Evolutionary conservation across 1,140 invertebrate species (phyloP).

Genomic region (Dendroctonus valens): DNA sequence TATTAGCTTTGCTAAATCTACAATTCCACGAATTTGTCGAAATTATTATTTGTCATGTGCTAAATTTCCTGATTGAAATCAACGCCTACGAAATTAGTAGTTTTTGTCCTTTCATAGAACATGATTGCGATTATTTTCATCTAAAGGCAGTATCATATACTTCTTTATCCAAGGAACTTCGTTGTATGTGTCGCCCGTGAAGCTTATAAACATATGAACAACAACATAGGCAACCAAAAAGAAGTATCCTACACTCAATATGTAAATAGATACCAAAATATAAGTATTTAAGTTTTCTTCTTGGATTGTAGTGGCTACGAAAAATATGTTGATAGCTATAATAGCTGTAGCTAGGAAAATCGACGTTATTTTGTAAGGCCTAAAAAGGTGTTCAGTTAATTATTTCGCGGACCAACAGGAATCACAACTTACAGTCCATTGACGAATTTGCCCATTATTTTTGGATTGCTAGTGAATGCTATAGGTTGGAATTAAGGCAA

Average conservation of each 20-base stretch:
- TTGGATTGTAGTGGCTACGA: conserved; percentile 64
- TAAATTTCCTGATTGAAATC: too few relatives aligned
- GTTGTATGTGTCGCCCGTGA: conserved; percentile 54
- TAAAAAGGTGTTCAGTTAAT: conserved; percentile 13
- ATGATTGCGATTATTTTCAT: conserved; percentile 4
- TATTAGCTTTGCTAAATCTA: too few relatives aligned
- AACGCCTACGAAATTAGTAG: not conserved
- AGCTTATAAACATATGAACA: conserved; percentile 65
- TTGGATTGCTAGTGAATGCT: conserved; percentile 78
- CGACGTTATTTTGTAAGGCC: conserved; percentile 20
- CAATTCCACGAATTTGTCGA: too few relatives aligned
- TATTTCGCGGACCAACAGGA: not conserved
- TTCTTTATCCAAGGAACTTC: conserved; percentile 34
- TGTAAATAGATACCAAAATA: conserved; percentile 55
- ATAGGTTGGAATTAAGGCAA: conserved; percentile 83
- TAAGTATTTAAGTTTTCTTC: conserved; percentile 54
- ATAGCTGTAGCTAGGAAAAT: conserved; percentile 63
- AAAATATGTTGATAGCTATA: conserved; percentile 79
- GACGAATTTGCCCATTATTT: conserved; percentile 82
- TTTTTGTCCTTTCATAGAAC: conserved; percentile 1
- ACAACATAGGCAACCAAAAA: conserved; percentile 67
- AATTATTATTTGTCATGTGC: too few relatives aligned
- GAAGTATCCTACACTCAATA: conserved; percentile 65
- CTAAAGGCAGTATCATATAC: conserved; percentile 32
- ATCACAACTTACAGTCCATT: conserved; percentile 65